A percentile compares a stretch with the other conserved stretches of the same genome.
Evolutionary conservation across 2,113 vertebrate species (phyloP).

Genomic region (Dolichallabes microphthalmus): DNA sequence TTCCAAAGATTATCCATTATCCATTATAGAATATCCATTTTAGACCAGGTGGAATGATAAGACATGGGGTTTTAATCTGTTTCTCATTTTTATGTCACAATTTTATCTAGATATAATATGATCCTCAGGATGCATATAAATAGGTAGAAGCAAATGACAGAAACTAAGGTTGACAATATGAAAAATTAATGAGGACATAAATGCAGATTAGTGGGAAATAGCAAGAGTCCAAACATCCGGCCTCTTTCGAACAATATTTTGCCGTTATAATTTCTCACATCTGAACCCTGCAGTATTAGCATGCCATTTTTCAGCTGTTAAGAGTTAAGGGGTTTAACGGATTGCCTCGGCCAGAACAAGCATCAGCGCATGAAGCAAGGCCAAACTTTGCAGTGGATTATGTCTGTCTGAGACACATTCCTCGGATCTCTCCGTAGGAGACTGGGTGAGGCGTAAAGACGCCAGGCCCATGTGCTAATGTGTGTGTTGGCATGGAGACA

Average conservation of each 20-base stretch:
- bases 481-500: slow-evolving; percentile 29
- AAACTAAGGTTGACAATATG: not conserved
- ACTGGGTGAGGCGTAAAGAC: not conserved
- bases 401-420: slow-evolving; percentile 3
- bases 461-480: not conserved
- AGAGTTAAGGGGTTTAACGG: not conserved
- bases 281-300: not conserved
- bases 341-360: slow-evolving; percentile 11
- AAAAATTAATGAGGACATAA: not conserved
- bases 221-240: not conserved
- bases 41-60: no score
- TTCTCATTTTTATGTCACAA: no score
- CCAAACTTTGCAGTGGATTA: slow-evolving; percentile 29
- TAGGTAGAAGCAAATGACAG: not conserved
- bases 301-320: not conserved
- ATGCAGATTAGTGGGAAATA: not conserved
- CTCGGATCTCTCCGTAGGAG: slow-evolving; percentile 18
- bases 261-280: not conserved
- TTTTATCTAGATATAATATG: no score
- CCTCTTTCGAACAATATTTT: no score
- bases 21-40: no score
- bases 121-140: not conserved
- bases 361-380: slow-evolving; percentile 8
- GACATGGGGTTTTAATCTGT: no score
- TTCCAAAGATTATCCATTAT: no score